Percentiles rank a stretch among this genome's conserved stretches.
phyloP scores from a whole-genome alignment of 2,113 vertebrate genomes.

The Addax nasomaculatus region DNA sequence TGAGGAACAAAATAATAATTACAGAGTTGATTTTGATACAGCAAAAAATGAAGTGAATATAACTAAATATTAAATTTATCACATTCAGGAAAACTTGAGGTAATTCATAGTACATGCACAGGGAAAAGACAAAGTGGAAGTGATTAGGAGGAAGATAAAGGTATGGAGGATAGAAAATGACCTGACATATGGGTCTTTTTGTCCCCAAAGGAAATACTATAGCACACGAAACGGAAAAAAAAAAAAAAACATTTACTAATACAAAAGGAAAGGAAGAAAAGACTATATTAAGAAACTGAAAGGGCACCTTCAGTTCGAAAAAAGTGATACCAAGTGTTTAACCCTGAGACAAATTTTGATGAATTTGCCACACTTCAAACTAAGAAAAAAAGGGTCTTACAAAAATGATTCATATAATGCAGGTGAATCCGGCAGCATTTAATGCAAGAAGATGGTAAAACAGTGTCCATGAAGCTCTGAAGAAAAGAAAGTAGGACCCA shows the following conservation, averaged over 20 bases:
- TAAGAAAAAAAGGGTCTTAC: neutral
- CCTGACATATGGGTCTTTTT: neutral
- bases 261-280: neutral
- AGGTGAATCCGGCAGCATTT: neutral
- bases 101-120: neutral
- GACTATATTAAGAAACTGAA: neutral
- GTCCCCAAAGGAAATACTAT: neutral
- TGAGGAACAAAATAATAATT: neutral
- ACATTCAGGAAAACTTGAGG: neutral
- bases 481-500: neutral
- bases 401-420: neutral
- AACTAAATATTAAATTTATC: neutral
- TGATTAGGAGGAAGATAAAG: neutral
- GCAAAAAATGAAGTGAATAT: neutral
- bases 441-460: neutral
- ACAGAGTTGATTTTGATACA: neutral
- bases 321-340: neutral
- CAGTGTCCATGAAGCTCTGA: neutral
- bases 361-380: neutral
- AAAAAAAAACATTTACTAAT: neutral
- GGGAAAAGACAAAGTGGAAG: neutral
- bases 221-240: neutral
- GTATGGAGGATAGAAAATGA: neutral
- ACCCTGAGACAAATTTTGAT: neutral
- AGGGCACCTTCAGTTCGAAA: neutral